Conservation (phyloP, 2,797 vertebrate species). For the Pangasius sanitwongsei region DNA sequence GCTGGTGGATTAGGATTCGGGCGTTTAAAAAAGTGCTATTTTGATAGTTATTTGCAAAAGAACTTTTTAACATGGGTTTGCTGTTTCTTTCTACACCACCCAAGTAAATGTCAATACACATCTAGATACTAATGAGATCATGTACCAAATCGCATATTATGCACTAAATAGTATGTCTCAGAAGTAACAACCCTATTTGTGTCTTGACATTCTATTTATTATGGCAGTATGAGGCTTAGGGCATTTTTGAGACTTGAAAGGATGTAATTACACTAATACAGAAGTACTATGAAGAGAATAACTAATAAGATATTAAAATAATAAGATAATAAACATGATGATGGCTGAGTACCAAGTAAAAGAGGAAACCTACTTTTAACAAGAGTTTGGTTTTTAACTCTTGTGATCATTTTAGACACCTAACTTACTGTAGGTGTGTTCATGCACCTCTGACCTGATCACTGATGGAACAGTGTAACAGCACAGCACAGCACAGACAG, state of each 20-base stretch:
- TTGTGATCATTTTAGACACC: background rate
- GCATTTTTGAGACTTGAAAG: background rate
- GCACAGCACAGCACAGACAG: background rate
- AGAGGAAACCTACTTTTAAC: background rate
- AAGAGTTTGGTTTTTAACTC: background rate
- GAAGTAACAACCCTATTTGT: background rate
- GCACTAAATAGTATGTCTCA: background rate
- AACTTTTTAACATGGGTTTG: background rate
- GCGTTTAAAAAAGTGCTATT: background rate
- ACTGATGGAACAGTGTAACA: background rate
- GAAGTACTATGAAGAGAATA: background rate
- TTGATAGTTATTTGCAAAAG: conserved; percentile 1
- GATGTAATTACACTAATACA: background rate
- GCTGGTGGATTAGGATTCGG: background rate
- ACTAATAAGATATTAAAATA: background rate
- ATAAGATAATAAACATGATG: background rate
- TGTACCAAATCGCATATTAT: background rate
- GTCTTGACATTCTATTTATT: background rate
- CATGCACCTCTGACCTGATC: background rate
- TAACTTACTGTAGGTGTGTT: background rate
- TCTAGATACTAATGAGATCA: background rate
- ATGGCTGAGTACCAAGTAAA: background rate
- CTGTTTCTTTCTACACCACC: background rate
- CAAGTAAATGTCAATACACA: background rate
- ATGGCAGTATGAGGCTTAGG: background rate